These are phyloP conservation scores for Ochropleura plecta DNA, from an alignment of 2,888 invertebrate genomes.

Conservation along the genomic window DNA sequence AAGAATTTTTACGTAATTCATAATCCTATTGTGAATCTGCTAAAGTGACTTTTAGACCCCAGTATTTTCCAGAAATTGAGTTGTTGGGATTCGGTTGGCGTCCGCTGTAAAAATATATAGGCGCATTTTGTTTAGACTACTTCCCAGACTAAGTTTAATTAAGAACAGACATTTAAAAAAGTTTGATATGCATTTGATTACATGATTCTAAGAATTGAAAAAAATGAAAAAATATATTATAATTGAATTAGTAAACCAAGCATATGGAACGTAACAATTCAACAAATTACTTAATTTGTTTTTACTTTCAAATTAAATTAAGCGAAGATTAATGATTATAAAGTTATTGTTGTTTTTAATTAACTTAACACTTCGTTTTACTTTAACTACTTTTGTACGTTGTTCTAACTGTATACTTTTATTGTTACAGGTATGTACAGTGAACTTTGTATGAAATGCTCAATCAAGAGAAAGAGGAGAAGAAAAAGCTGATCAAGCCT, in stretches of 20 bases:
- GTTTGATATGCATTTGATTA: not conserved
- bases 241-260: not conserved
- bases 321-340: slow-evolving; percentile 25
- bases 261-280: slow-evolving; percentile 1
- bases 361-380: slow-evolving; percentile 20
- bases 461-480: not conserved
- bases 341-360: slow-evolving; percentile 43
- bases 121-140: not conserved
- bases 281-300: slow-evolving; percentile 18
- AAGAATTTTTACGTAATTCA: too few species aligned
- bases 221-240: not conserved
- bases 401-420: slow-evolving; percentile 29
- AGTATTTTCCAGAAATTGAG: not conserved
- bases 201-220: not conserved
- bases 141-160: slow-evolving; percentile 5
- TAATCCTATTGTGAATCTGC: too few species aligned
- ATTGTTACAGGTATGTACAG: slow-evolving; percentile 69
- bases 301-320: slow-evolving; percentile 19
- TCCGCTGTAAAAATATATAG: not conserved
- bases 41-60: too few species aligned
- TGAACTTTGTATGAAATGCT: slow-evolving; percentile 18
- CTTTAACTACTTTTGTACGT: not conserved
- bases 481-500: too few species aligned
- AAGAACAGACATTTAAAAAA: not conserved
- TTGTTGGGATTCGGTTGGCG: not conserved